phyloP scores from a whole-genome alignment of 2,797 vertebrate species.

The Myotis vivesi region DNA sequence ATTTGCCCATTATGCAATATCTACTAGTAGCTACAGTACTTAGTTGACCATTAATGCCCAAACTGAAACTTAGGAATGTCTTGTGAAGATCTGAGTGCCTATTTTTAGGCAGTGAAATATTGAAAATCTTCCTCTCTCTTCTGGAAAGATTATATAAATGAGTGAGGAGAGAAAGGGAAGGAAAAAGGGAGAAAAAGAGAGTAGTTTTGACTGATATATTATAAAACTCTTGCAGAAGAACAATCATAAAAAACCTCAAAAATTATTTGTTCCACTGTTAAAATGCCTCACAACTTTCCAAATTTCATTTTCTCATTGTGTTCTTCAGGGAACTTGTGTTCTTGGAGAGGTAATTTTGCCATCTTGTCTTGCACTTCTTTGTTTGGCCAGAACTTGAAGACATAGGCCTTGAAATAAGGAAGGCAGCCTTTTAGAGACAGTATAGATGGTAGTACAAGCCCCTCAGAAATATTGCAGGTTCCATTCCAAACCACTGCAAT shows the following conservation, averaged over 20 bases:
- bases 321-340: not conserved
- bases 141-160: not conserved
- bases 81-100: not conserved
- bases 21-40: not conserved
- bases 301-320: slow-evolving; percentile 38
- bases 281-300: not conserved
- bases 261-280: not conserved
- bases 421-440: not conserved
- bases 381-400: not conserved
- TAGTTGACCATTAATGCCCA: not conserved
- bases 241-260: not conserved
- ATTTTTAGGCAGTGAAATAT: slow-evolving; percentile 1
- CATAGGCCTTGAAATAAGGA: not conserved
- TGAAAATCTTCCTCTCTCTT: not conserved
- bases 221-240: not conserved
- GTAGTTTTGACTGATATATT: not conserved
- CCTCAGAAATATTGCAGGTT: not conserved
- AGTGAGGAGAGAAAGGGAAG: not conserved
- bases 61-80: not conserved
- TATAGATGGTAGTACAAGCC: not conserved
- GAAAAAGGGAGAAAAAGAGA: not conserved
- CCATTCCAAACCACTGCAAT: not conserved
- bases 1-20: not conserved
- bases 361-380: not conserved
- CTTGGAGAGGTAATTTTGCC: not conserved